Base-by-base conservation (phyloP, 2,797 vertebrate species). In the Lacerta viridis region DNA sequence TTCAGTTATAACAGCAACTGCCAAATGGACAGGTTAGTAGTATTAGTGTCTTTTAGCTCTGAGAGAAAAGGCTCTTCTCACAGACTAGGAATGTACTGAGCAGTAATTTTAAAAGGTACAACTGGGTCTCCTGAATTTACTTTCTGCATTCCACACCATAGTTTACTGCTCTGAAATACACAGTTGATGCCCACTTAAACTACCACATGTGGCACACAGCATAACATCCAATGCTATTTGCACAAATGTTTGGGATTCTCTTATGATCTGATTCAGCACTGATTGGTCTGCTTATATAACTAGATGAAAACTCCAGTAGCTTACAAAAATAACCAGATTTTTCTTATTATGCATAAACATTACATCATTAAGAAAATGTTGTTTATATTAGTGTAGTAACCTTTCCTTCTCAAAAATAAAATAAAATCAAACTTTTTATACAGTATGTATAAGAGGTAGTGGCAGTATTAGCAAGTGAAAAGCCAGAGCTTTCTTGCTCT, bases 1-100 rank as follows among this genome's bases (percentile, higher is more conserved):
- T 98, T 98, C 93, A 98, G 98, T 94, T 93, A 93, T 91, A 90
- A 95, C 5, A 92, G 97, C 94, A 97, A 97, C 95, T 98, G 98
- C 94, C 98, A 99, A 90, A 97, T 92, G 5, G 96, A 97, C 84
- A 89, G 97, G 98, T 98, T 68, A 96, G 97, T 77, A 83, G 50
- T 64, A 64, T 41, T 68, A n/a, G 41, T 39, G 2, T 27, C 5
- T 29, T 61, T 64, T 29, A 77, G 15, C 25, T 43, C 3, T n/a
- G 64, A 61, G 33, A 7, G n/a, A 55, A 55, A 79, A 79, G 39
- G 13, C 50, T 41, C 80, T 13, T 59, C 36, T 68, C 23, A n/a
- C 17, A 36, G 76, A 18, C 25, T 41, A 7, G 9, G 6, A 41
- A 29, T 46, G 18, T 23, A 43, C 18, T 84, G 7, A 74, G 23